These are phyloP conservation scores for Pangasius sanitwongsei DNA, from an alignment of 2,797 vertebrate genomes.

Conservation along the genomic window DNA sequence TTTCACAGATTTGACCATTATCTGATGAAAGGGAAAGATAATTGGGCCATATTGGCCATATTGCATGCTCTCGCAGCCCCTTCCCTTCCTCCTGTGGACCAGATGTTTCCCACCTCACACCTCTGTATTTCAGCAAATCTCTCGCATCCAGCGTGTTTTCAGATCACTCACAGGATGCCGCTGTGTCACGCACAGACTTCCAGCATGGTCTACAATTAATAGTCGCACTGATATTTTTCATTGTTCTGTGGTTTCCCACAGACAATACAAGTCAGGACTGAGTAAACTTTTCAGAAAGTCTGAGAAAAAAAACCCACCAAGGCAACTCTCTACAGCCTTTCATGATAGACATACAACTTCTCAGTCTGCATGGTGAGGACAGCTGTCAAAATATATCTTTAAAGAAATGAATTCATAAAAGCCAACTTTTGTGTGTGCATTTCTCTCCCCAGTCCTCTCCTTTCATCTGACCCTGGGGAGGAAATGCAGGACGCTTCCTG, in stretches of 20 bases:
- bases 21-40: constrained; percentile 11
- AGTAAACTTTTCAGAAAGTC: constrained; percentile 41
- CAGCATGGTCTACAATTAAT: background rate
- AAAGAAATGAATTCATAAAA: constrained; percentile 56
- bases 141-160: background rate
- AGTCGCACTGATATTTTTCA: background rate
- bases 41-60: constrained; percentile 20
- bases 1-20: constrained; percentile 3
- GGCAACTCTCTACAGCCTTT: constrained; percentile 42
- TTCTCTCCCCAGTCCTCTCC: constrained; percentile 40
- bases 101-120: constrained; percentile 33
- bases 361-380: constrained; percentile 45
- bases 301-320: background rate
- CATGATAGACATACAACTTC: constrained; percentile 35
- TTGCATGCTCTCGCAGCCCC: background rate
- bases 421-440: constrained; percentile 33
- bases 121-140: constrained; percentile 20
- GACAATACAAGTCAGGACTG: background rate
- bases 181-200: background rate
- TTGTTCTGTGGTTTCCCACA: background rate
- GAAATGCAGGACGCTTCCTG: constrained; percentile 63
- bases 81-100: constrained; percentile 17
- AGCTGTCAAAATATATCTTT: constrained; percentile 59
- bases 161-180: background rate
- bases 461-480: constrained; percentile 64